Evolutionary conservation across 2,797 vertebrate genomes (phyloP), one percentile per base, ranked within the genome.

Genomic region (Danio albolineatus): DNA sequence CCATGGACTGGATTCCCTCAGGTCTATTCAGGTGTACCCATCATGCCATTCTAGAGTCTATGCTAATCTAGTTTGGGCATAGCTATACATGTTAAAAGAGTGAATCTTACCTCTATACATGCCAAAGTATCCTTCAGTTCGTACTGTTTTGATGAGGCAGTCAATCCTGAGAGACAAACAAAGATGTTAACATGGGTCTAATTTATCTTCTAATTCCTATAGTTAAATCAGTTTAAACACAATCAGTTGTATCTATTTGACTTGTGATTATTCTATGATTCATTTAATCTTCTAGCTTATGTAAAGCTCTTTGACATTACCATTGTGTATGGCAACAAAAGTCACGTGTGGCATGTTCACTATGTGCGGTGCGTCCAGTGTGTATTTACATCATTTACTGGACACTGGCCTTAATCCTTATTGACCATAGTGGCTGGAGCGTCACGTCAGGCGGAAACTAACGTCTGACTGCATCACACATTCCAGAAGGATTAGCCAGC

Each of bases 41-140:
- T 79, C 77, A 72, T 73, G 59, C 69, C 69, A 53, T 64, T n/a
- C 38, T 36, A 44, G 2, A 49, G 9, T 14, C 56, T 71, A 53
- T 53, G 46, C 48, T 56, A 44, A 51, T 43, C 48, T 70, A 61
- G 38, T 48, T 10, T 61, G 14, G 6, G 17, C 5, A 48, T 1
- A 70, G n/a, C 5, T 28, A 51, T 5, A 38, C 21, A 17, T 64
- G 21, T 73, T 8, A 49, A 51, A 60, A 78, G 65, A 46, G 72
- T 57, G 17, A 74, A 43, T 89, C 92, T 93, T 95, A 96, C 95
- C 95, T 96, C 95, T 95, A 84, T 96, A 96, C 95, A 96, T 96
- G 82, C 95, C 95, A 90, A 96, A 95, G 88, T 92, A 96, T 3
- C 95, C 95, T 85, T 96, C 95, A 41, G 95, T 92, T 78, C 91